Evolutionary conservation across 1,140 invertebrate species (phyloP).

Genomic region (Apis florea): DNA sequence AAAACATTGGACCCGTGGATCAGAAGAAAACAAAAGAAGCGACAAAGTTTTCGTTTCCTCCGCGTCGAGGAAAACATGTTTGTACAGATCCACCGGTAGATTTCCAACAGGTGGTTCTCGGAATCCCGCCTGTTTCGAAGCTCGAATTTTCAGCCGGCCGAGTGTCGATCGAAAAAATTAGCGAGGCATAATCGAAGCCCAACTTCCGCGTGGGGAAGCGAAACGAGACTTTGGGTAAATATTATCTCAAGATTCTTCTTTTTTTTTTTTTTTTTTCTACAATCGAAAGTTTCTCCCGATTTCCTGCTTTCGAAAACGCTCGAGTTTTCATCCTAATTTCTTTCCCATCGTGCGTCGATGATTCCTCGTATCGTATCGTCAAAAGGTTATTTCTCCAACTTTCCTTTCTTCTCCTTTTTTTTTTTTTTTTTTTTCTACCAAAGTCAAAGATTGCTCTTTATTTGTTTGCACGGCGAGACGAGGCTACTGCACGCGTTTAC

Average conservation of each 20-base stretch:
- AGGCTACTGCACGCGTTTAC: neutral
- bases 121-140: neutral
- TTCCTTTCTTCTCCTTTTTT: neutral
- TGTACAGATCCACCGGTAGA: constrained; percentile 8
- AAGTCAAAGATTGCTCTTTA: too few species aligned
- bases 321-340: too few species aligned
- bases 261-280: neutral
- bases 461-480: too few species aligned
- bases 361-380: neutral
- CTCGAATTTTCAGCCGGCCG: neutral
- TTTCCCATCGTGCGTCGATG: neutral
- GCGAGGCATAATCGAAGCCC: neutral
- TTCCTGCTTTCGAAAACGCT: constrained; percentile 10
- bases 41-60: too few species aligned
- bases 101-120: constrained; percentile 61
- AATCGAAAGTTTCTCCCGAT: constrained; percentile 1
- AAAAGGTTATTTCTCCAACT: too few species aligned
- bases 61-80: constrained; percentile 26
- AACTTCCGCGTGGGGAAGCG: neutral
- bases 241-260: neutral
- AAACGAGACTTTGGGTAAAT: constrained; percentile 15
- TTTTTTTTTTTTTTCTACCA: too few species aligned
- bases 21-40: neutral
- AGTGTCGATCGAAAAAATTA: constrained; percentile 16
- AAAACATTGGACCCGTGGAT: neutral